Conservation (phyloP, 1,140 invertebrate species). For the Coelopa frigida region DNA sequence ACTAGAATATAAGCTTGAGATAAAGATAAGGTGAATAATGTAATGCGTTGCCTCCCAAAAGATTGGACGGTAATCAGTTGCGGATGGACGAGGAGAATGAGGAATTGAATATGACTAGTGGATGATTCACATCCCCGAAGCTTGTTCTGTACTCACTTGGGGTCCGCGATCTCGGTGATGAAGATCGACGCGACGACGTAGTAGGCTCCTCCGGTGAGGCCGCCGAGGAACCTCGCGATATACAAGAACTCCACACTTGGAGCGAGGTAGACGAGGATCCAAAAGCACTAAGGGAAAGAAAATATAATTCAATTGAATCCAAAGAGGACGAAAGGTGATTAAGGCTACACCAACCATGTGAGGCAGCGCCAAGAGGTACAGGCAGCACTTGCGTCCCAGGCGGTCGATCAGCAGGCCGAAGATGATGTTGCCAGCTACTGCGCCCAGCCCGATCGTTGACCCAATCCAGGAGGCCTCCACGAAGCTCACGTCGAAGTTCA, state of each 20-base stretch:
- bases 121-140: no score
- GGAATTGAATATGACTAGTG: no score
- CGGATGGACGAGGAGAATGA: no score
- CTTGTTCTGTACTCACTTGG: conserved; percentile 15
- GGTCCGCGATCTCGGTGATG: conserved; percentile 44
- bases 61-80: no score
- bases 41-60: neutral
- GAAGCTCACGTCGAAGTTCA: conserved; percentile 26
- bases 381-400: conserved; percentile 45
- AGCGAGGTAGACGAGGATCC: conserved; percentile 42
- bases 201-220: conserved; percentile 41
- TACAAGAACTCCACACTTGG: conserved; percentile 35
- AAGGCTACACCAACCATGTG: conserved; percentile 38
- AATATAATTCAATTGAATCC: neutral
- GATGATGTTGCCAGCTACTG: conserved; percentile 30
- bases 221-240: conserved; percentile 42
- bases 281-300: conserved; percentile 22
- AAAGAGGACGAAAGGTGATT: no score
- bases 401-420: conserved; percentile 40
- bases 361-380: conserved; percentile 40
- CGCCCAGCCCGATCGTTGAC: conserved; percentile 36
- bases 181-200: conserved; percentile 45
- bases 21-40: neutral
- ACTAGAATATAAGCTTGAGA: neutral
- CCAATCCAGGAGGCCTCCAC: conserved; percentile 41